phyloP scores from a whole-genome alignment of 2,113 vertebrate species.

The Daubentonia madagascariensis region DNA sequence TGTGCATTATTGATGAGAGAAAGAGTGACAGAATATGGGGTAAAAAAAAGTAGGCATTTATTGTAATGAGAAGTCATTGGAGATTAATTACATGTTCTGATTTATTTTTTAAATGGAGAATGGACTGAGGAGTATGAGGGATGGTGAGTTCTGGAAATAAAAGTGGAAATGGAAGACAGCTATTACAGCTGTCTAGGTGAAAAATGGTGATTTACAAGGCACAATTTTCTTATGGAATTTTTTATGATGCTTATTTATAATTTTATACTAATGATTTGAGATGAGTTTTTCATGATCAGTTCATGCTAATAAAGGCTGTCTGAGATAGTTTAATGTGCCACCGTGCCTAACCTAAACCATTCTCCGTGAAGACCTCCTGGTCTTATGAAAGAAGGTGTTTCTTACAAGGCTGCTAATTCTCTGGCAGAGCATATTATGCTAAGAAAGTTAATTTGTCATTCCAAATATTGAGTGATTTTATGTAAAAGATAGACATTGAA shows the following conservation, averaged over 20 bases:
- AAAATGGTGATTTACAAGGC: background rate
- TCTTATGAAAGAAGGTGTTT: background rate
- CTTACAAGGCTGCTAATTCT: background rate
- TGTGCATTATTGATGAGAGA: background rate
- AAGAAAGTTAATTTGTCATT: background rate
- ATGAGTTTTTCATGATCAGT: background rate
- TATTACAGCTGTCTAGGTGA: background rate
- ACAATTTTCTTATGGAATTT: background rate
- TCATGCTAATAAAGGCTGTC: background rate
- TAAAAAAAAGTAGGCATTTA: background rate
- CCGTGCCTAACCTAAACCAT: background rate
- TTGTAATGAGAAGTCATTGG: background rate
- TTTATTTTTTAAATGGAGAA: background rate
- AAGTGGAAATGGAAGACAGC: background rate
- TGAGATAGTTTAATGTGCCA: background rate
- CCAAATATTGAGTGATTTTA: background rate
- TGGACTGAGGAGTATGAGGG: background rate
- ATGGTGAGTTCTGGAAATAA: background rate
- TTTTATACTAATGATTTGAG: background rate
- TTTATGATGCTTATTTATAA: background rate
- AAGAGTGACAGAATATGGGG: background rate
- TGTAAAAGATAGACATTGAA: background rate
- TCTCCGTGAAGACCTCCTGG: background rate
- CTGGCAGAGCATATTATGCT: background rate
- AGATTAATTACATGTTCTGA: background rate